Percentiles rank a stretch among this genome's conserved stretches.
phyloP scores from a whole-genome alignment of 2,113 vertebrate species.

The Chaetodon auriga region DNA sequence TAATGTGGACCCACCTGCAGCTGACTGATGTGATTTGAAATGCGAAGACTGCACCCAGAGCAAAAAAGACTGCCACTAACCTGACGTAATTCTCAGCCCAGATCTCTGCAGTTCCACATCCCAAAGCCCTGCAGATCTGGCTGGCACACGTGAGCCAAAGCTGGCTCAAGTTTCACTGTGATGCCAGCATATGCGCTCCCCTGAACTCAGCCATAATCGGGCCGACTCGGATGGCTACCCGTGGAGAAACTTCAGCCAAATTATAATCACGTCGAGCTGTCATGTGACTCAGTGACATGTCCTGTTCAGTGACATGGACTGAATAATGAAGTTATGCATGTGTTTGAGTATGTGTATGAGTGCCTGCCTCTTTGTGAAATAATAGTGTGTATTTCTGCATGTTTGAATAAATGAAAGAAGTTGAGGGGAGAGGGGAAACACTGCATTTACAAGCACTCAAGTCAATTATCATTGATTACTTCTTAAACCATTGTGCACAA shows the following conservation, averaged over 20 bases:
- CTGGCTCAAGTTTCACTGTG: constrained; percentile 20
- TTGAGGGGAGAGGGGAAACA: background rate
- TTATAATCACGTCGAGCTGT: constrained; percentile 59
- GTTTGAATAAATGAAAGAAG: background rate
- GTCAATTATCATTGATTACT: background rate
- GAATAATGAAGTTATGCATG: no score
- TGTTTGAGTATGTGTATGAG: no score
- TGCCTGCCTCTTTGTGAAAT: background rate
- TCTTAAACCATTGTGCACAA: background rate
- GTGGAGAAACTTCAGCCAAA: constrained; percentile 54
- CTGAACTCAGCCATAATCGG: constrained; percentile 17
- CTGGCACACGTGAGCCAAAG: background rate
- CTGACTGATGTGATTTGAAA: constrained; percentile 25
- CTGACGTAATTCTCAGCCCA: constrained; percentile 19
- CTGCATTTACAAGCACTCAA: background rate
- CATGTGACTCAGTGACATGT: constrained; percentile 46
- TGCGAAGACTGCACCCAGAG: constrained; percentile 16
- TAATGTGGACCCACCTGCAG: constrained; percentile 5
- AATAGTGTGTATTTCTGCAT: background rate
- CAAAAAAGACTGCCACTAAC: constrained; percentile 12
- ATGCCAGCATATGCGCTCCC: constrained; percentile 26
- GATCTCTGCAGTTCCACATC: constrained; percentile 19
- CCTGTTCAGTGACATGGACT: background rate
- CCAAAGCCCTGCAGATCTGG: constrained; percentile 1
- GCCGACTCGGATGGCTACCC: constrained; percentile 46